Evolutionary conservation across 2,113 vertebrate genomes (phyloP), one percentile per base, ranked within the genome.

Genomic region (Oncorhynchus gorbuscha): DNA sequence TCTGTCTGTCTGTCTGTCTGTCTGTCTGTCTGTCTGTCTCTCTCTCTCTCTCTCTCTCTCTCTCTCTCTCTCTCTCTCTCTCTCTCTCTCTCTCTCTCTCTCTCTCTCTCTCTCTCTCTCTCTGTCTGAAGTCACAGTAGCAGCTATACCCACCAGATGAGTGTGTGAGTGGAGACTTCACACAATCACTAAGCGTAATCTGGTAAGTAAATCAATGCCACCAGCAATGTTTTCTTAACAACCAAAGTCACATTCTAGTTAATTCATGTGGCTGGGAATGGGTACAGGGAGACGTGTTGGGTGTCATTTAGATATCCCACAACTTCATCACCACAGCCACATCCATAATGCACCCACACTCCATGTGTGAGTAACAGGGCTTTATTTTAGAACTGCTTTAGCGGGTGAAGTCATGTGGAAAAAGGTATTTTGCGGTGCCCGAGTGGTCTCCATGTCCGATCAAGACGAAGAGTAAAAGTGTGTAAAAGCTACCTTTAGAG

Each of bases 401-500:
- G 92, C 80, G 71, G 86, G 90, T 84, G 92, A 92, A 93, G 81
- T 92, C 92, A 92, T 89, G 92, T 93, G 90, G 91, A 92, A 92
- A 94, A 93, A 89, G 85, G 90, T 90, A 86, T 45, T 84, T 79
- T 81, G 82, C 80, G 83, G 80, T 84, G 88, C 81, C 75, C 83
- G 73, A 79, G 87, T 72, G 86, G 85, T 84, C 87, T 93, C 85
- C 32, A 80, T 90, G 89, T 92, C 86, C 85, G 87, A 76, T 86
- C 88, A 90, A 93, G 89, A 89, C 71, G 83, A 94, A 93, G 93
- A 94, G 95, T 95, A 95, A 96, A 94, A 94, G 92, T 93, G 92
- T 93, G 93, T 95, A 97, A 97, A 96, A 95, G 95, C 94, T 93
- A 91, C 91, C 90, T 95, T 94, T 93, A 90, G 39, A 45, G 39